phyloP scores from a whole-genome alignment of 2,888 invertebrate genomes.

The Caenorhabditis sp. region DNA sequence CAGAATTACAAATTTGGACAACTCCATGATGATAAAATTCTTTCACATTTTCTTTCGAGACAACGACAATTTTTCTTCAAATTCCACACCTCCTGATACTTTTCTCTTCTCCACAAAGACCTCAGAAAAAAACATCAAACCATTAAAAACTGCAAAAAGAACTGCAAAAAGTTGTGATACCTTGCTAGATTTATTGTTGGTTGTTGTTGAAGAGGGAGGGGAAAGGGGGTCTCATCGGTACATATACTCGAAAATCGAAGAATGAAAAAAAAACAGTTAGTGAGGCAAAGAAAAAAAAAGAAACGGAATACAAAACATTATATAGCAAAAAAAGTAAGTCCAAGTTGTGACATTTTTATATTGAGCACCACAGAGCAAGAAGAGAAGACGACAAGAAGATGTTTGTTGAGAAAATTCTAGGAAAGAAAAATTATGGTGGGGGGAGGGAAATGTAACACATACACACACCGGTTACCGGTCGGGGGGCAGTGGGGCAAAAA shows the following conservation, averaged over 20 bases:
- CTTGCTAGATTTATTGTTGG: conserved; percentile 61
- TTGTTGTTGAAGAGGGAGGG: conserved; percentile 3
- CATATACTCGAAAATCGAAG: conserved; percentile 63
- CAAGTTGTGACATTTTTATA: conserved; percentile 1
- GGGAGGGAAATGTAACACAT: conserved; percentile 30
- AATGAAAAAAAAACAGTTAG: conserved; percentile 19
- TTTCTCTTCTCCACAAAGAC: not conserved
- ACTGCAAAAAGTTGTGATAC: conserved; percentile 4
- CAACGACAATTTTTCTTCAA: not conserved
- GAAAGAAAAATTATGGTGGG: conserved; percentile 37
- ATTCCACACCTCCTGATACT: conserved; percentile 9
- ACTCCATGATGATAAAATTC: conserved; percentile 15
- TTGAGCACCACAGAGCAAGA: conserved; percentile 62
- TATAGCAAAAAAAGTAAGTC: conserved; percentile 10
- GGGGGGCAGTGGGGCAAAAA: conserved; percentile 33
- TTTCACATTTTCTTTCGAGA: not conserved
- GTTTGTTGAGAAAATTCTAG: not conserved
- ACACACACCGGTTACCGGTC: conserved; percentile 61
- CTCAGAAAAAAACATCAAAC: conserved; percentile 2
- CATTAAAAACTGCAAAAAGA: not conserved
- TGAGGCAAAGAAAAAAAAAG: conserved; percentile 18
- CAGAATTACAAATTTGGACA: not conserved
- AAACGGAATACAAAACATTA: conserved; percentile 16
- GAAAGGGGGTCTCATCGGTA: conserved; percentile 55
- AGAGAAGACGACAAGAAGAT: conserved; percentile 34